Conservation (phyloP, 2,797 vertebrate species). For the Siniperca undulata region DNA sequence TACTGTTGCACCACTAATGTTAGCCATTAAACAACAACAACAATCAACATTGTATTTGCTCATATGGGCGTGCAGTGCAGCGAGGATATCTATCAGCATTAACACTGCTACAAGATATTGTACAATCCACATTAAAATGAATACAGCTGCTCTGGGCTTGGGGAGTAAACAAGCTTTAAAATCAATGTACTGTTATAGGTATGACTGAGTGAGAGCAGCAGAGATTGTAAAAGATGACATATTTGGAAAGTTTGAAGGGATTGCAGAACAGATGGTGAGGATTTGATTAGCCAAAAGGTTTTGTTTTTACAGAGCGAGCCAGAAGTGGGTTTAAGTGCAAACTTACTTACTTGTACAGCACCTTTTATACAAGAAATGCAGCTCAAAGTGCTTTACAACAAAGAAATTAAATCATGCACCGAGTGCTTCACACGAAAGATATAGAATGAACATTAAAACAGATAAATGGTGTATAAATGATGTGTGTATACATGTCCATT, state of each 20-base stretch:
- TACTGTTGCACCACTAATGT: slow-evolving; percentile 2
- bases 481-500: neutral
- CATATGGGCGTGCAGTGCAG: neutral
- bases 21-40: slow-evolving; percentile 2
- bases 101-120: neutral
- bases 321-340: slow-evolving; percentile 31
- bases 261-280: slow-evolving; percentile 60
- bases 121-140: neutral
- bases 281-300: slow-evolving; percentile 59
- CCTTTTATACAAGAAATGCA: too few species aligned
- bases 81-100: neutral
- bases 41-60: slow-evolving; percentile 10
- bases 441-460: too few species aligned
- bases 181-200: neutral
- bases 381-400: too few species aligned
- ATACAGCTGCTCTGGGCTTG: slow-evolving; percentile 15
- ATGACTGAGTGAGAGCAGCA: slow-evolving; percentile 17
- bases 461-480: too few species aligned
- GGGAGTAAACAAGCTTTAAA: slow-evolving; percentile 11
- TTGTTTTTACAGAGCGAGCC: slow-evolving; percentile 54
- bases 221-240: slow-evolving; percentile 5
- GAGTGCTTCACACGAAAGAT: too few species aligned
- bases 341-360: too few species aligned
- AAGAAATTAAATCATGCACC: too few species aligned
- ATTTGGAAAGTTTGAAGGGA: slow-evolving; percentile 44